phyloP scores from a whole-genome alignment of 1,140 invertebrate genomes.

The Pachypeltis micranthus region DNA sequence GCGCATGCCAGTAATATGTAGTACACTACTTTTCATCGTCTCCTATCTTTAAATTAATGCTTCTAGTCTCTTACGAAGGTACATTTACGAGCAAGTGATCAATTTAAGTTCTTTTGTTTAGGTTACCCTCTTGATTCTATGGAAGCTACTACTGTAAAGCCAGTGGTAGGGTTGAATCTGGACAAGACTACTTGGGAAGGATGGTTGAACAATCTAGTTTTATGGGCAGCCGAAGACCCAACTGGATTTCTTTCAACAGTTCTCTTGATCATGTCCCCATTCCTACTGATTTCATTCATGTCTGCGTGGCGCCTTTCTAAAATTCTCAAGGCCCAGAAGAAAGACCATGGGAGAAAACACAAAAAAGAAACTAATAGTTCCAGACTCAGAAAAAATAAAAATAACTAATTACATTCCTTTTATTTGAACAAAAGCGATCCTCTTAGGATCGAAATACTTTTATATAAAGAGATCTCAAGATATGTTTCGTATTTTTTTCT shows the following conservation, averaged over 20 bases:
- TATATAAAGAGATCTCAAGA: no score
- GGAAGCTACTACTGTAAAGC: background rate
- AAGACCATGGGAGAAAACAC: conserved; percentile 13
- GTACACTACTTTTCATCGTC: no score
- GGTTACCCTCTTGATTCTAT: background rate
- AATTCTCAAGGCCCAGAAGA: conserved; percentile 18
- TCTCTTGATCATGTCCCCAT: conserved; percentile 16
- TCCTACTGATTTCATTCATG: conserved; percentile 16
- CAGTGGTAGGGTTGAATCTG: conserved; percentile 11
- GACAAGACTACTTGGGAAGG: conserved; percentile 18
- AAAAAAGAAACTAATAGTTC: conserved; percentile 12
- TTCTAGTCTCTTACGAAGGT: no score
- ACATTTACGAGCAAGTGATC: no score
- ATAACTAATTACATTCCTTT: no score
- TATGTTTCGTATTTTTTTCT: no score
- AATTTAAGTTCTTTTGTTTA: background rate
- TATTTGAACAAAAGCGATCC: no score
- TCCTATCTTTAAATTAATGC: no score
- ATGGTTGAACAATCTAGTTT: conserved; percentile 15
- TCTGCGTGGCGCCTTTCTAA: conserved; percentile 16
- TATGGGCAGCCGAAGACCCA: conserved; percentile 17
- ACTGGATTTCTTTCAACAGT: conserved; percentile 14
- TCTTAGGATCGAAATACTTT: no score
- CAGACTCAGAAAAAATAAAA: conserved; percentile 16
- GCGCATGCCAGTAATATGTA: no score